Evolutionary conservation across 92 coral and sea anemone genomes (phyloP), one percentile per base, ranked within the genome.

Genomic region (Epizoanthus ramosus): DNA sequence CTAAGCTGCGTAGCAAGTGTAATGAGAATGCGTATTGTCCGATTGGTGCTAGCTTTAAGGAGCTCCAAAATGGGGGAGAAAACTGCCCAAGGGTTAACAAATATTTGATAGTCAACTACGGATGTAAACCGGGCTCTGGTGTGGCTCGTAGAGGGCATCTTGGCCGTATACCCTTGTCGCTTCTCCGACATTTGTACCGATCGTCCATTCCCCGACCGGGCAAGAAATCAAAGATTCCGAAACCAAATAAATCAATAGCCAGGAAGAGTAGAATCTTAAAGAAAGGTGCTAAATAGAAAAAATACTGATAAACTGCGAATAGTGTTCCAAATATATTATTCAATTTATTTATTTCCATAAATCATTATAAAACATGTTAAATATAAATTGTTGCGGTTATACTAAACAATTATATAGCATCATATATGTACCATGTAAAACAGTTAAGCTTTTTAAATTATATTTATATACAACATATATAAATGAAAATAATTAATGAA

Each of bases 41-140:
- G 5, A 86, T 93, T 6, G 67, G 79, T 28, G 94, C 98, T n/a
- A 75, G 50, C 52, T 89, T 75, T 73, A 81, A 91, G 79, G 94
- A 91, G 25, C 80, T 93, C 41, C 91, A 93, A 67, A 93, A 93
- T 74, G 98, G 98, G 8, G 98, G 98, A 0, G 98, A 93, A 69
- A 93, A 93, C 83, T 93, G 98, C 61, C 98, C 98, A 18, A 83
- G 80, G 4, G 86, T 91, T 10, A 80, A 90, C 63, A 93, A 93
- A 80, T 93, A 93, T 33, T 75, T 93, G 61, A 79, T 91, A n/a
- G 88, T 93, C 8, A 79, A 75, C 73, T 93, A 93, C 77, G 90
- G 91, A 53, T 93, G 98, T 72, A 85, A 80, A 17, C 98, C 98
- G 63, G 88, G 93, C 66, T 77, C 91, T 5, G 87, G 84, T 23